These are phyloP conservation scores for Gymnoscopelus microlampas DNA, from an alignment of 2,797 vertebrate genomes.

Conservation along the genomic window DNA sequence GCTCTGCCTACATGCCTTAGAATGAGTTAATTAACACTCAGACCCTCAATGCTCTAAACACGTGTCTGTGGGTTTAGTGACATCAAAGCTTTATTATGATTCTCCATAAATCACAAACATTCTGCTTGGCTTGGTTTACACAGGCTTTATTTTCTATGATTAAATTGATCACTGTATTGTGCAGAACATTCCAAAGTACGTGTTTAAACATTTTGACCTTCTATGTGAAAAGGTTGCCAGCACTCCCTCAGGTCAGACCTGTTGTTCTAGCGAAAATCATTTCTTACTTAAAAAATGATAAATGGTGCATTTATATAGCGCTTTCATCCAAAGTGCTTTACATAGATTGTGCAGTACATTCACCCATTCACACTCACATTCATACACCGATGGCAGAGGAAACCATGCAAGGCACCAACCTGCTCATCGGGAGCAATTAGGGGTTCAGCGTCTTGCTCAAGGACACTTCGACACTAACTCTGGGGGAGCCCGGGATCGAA, in stretches of 20 bases:
- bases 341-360: too few species aligned
- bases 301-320: too few species aligned
- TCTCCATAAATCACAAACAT: background rate
- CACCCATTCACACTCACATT: too few species aligned
- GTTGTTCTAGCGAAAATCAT: constrained; percentile 9
- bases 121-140: background rate
- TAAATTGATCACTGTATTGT: constrained; percentile 12
- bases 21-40: background rate
- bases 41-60: background rate
- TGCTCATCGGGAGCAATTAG: too few species aligned
- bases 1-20: constrained; percentile 6
- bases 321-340: too few species aligned
- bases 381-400: too few species aligned
- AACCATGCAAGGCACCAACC: too few species aligned
- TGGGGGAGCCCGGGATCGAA: too few species aligned
- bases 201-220: constrained; percentile 14
- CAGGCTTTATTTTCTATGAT: background rate
- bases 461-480: too few species aligned
- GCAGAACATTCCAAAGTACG: background rate
- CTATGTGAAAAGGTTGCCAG: background rate
- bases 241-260: background rate
- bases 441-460: too few species aligned
- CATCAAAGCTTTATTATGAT: background rate
- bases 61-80: background rate
- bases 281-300: too few species aligned